Evolutionary conservation across 1,140 invertebrate genomes (phyloP).

Genomic region (Schmidtea mediterranea): DNA sequence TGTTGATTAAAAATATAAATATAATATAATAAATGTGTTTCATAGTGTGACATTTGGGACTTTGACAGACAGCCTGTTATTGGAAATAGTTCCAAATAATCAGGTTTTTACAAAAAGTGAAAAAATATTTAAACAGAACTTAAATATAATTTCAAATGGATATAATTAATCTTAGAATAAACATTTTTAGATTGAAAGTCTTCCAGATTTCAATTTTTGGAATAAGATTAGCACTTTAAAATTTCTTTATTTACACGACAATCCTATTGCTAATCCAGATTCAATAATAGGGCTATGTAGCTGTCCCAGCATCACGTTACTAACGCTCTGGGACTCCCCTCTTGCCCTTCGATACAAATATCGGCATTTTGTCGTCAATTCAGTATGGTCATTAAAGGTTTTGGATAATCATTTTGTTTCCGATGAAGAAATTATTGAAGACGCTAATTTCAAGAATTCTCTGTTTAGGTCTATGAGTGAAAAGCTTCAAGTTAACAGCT

Average conservation of each 20-base stretch:
- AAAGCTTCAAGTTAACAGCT: conserved; percentile 13
- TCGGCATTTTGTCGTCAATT: conserved; percentile 23
- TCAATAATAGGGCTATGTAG: conserved; percentile 16
- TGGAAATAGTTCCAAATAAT: too few species aligned
- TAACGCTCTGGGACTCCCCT: conserved; percentile 24
- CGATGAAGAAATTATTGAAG: conserved; percentile 27
- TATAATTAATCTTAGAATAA: neutral
- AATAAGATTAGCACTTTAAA: conserved; percentile 14
- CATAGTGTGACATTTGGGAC: too few species aligned
- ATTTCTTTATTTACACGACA: conserved; percentile 23
- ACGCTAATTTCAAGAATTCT: conserved; percentile 11
- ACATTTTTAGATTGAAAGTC: conserved; percentile 12
- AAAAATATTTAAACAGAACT: neutral
- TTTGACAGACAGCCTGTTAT: too few species aligned
- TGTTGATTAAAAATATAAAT: too few species aligned
- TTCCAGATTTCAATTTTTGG: conserved; percentile 21
- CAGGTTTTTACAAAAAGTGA: too few species aligned
- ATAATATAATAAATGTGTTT: too few species aligned
- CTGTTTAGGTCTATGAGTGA: conserved; percentile 11
- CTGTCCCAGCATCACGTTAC: conserved; percentile 13
- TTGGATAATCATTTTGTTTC: conserved; percentile 21
- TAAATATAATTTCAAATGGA: neutral
- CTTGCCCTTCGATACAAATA: conserved; percentile 15
- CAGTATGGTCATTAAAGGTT: conserved; percentile 19
- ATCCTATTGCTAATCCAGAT: conserved; percentile 20